phyloP scores from a whole-genome alignment of 30 jellyfish, hydroid and myxozoan genomes.

The Rhopilema esculentum region DNA sequence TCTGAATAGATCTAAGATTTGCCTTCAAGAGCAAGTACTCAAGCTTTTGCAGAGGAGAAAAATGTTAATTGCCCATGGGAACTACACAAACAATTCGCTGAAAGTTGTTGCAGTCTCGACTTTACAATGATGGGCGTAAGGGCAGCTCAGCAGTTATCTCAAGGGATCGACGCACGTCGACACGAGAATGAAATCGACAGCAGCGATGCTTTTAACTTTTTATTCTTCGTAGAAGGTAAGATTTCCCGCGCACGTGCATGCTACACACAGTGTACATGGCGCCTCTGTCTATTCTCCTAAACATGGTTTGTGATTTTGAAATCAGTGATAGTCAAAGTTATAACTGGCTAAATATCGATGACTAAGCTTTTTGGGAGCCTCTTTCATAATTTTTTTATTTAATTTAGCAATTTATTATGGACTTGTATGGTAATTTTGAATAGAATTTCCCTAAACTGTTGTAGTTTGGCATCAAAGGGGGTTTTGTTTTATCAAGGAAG shows the following conservation, averaged over 20 bases:
- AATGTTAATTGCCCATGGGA: neutral
- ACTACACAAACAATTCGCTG: neutral
- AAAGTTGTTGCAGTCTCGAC: neutral
- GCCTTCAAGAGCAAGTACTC: slow-evolving; percentile 8
- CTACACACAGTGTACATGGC: neutral
- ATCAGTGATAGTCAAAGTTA: too few relatives aligned
- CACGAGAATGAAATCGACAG: slow-evolving; percentile 20
- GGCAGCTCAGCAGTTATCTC: slow-evolving; percentile 4
- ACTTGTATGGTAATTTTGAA: too few relatives aligned
- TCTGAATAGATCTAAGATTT: neutral
- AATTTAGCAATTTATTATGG: too few relatives aligned
- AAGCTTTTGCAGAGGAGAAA: neutral
- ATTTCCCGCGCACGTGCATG: slow-evolving; percentile 50
- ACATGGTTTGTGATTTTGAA: too few relatives aligned
- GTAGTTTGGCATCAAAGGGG: too few relatives aligned
- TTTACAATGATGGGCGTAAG: slow-evolving; percentile 27
- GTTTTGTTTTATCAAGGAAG: too few relatives aligned
- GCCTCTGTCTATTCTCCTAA: too few relatives aligned
- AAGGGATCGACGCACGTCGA: slow-evolving; percentile 6
- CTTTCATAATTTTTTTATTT: too few relatives aligned
- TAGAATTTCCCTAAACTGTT: too few relatives aligned
- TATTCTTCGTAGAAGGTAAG: slow-evolving; percentile 94
- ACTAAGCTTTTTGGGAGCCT: too few relatives aligned
- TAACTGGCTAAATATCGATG: too few relatives aligned
- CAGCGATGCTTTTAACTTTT: slow-evolving; percentile 83